These are phyloP conservation scores for Tringa solitaria DNA, from an alignment of 2,113 vertebrate species.

Conservation along the genomic window DNA sequence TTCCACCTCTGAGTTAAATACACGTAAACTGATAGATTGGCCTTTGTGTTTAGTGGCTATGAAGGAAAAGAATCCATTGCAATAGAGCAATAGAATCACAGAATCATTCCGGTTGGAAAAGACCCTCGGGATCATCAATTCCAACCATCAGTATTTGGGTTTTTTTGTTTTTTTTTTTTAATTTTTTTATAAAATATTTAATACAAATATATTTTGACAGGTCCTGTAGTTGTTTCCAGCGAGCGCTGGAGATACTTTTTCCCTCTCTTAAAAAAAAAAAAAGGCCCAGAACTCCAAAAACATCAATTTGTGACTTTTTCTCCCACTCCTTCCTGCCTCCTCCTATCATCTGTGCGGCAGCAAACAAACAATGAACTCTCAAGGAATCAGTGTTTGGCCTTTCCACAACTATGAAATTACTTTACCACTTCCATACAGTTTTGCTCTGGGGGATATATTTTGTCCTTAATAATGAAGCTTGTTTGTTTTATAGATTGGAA, in stretches of 20 bases:
- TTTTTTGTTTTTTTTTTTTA: too few relatives aligned
- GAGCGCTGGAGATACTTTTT: too few relatives aligned
- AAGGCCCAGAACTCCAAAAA: too few relatives aligned
- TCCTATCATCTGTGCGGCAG: not conserved
- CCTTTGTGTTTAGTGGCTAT: not conserved
- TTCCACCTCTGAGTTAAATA: not conserved
- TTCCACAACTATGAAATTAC: slow-evolving; percentile 12
- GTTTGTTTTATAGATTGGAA: slow-evolving; percentile 10
- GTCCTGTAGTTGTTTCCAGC: too few relatives aligned
- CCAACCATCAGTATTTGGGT: too few relatives aligned
- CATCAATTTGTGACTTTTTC: too few relatives aligned
- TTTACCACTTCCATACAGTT: not conserved
- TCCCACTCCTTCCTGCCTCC: too few relatives aligned
- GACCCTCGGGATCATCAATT: too few relatives aligned
- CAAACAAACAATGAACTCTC: not conserved
- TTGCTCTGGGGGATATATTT: not conserved
- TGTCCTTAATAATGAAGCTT: not conserved
- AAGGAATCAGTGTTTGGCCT: not conserved
- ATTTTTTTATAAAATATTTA: too few relatives aligned
- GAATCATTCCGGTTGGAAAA: too few relatives aligned
- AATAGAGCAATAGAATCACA: not conserved
- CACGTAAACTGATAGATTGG: not conserved
- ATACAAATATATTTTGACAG: too few relatives aligned
- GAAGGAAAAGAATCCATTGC: not conserved
- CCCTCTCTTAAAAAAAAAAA: too few relatives aligned